These are phyloP conservation scores for Slavum lentiscoides DNA, from an alignment of 2,888 invertebrate genomes.

Conservation along the genomic window DNA sequence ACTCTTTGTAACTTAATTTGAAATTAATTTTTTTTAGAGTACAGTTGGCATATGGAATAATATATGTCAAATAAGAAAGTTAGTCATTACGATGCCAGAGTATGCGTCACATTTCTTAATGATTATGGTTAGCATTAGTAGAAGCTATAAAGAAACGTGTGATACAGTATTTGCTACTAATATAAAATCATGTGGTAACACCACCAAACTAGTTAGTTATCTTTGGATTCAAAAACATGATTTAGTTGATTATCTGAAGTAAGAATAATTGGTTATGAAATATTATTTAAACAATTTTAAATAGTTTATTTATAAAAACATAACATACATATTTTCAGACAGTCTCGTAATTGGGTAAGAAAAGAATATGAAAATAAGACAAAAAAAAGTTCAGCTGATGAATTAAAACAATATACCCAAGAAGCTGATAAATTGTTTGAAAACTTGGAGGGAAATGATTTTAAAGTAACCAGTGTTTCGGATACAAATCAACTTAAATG, in stretches of 20 bases:
- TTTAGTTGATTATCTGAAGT: constrained; percentile 88
- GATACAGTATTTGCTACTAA: constrained; percentile 74
- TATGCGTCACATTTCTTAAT: constrained; percentile 76
- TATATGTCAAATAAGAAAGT: constrained; percentile 68
- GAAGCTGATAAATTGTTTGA: constrained; percentile 93
- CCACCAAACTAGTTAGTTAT: constrained; percentile 78
- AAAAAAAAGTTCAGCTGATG: constrained; percentile 35
- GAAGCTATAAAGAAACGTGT: constrained; percentile 75
- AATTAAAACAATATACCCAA: constrained; percentile 58
- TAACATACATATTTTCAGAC: constrained; percentile 61
- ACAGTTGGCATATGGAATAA: constrained; percentile 73
- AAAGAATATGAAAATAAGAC: constrained; percentile 59
- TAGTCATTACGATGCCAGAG: constrained; percentile 73
- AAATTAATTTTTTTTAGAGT: constrained; percentile 63
- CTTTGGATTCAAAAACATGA: constrained; percentile 94
- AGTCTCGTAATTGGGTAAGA: constrained; percentile 78
- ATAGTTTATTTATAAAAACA: not conserved
- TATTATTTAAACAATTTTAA: not conserved
- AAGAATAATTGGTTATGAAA: constrained; percentile 58
- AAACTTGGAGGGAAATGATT: constrained; percentile 85
- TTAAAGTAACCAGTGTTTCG: constrained; percentile 79
- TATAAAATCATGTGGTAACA: constrained; percentile 77
- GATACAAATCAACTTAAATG: constrained; percentile 81
- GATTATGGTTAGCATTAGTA: constrained; percentile 71
- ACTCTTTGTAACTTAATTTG: not conserved